Conservation (phyloP, 2,113 vertebrate genomes). For the Ascaphus truei region DNA sequence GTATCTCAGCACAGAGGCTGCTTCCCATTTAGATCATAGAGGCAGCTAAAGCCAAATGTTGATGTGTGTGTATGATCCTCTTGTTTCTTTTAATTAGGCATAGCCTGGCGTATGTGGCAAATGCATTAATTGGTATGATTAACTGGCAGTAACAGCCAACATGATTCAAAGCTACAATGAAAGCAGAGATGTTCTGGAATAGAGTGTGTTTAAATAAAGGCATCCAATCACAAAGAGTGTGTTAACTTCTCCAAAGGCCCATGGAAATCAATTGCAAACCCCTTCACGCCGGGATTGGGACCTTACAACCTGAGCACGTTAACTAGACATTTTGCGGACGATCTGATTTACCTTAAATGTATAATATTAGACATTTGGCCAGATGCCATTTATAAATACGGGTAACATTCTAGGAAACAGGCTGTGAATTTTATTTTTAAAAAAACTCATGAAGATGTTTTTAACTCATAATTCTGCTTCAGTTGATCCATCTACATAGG, state of each 20-base stretch:
- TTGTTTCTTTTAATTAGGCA: slow-evolving; percentile 35
- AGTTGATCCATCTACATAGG: too few relatives aligned
- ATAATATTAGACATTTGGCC: too few relatives aligned
- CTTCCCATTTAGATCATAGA: slow-evolving; percentile 7
- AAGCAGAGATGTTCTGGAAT: slow-evolving; percentile 11
- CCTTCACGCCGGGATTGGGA: background rate
- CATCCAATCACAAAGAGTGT: background rate
- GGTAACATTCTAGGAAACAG: too few relatives aligned
- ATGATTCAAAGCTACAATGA: slow-evolving; percentile 32
- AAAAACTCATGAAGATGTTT: too few relatives aligned
- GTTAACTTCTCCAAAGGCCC: slow-evolving; percentile 5
- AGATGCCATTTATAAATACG: too few relatives aligned
- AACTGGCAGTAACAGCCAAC: slow-evolving; percentile 27
- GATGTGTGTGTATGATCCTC: slow-evolving; percentile 27
- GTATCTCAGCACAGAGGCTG: background rate
- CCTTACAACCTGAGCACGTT: background rate
- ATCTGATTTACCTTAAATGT: slow-evolving; percentile 16
- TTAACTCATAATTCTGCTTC: too few relatives aligned
- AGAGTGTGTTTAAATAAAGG: background rate
- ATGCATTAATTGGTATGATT: slow-evolving; percentile 36
- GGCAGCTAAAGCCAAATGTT: slow-evolving; percentile 19
- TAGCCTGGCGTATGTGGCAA: slow-evolving; percentile 31
- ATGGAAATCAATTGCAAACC: background rate
- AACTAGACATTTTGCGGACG: slow-evolving; percentile 8
- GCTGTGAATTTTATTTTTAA: too few relatives aligned